phyloP scores from a whole-genome alignment of 2,113 vertebrate genomes.

The Forbesichthys papilliferus region DNA sequence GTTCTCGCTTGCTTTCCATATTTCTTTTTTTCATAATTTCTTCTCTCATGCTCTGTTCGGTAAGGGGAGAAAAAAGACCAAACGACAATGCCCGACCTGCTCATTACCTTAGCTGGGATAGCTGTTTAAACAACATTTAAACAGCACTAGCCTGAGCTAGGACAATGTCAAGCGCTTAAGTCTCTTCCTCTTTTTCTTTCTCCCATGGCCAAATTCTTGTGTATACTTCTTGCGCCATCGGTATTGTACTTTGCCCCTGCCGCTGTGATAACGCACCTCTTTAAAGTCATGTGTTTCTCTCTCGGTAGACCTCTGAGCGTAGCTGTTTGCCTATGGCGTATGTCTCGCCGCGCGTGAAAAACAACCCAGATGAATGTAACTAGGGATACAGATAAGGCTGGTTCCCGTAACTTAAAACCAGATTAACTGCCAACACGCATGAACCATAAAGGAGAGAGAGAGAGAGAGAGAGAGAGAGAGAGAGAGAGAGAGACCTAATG shows the following conservation, averaged over 20 bases:
- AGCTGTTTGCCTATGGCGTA: conserved; percentile 3
- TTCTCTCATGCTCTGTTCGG: conserved; percentile 42
- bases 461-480: too few relatives aligned
- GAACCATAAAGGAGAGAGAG: not conserved
- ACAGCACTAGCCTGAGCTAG: conserved; percentile 48
- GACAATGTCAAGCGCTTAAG: conserved; percentile 20
- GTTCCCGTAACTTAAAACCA: not conserved
- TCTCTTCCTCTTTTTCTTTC: conserved; percentile 16
- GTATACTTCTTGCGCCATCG: conserved; percentile 26
- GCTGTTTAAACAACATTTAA: conserved; percentile 25
- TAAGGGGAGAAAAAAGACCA: conserved; percentile 39
- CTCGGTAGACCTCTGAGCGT: not conserved
- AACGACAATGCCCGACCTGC: conserved; percentile 39
- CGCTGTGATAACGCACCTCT: not conserved
- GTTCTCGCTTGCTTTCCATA: conserved; percentile 27
- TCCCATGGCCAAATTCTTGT: not conserved
- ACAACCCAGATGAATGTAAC: conserved; percentile 12
- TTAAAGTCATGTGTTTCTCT: not conserved
- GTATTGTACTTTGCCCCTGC: not conserved
- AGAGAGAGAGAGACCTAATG: conserved; percentile 22
- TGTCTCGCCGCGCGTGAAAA: conserved; percentile 11
- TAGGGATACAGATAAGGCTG: not conserved
- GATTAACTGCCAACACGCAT: not conserved
- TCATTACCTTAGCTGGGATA: conserved; percentile 13
- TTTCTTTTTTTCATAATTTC: conserved; percentile 19